These are phyloP conservation scores for Baccha elongata DNA, from an alignment of 2,888 invertebrate genomes.

Conservation along the genomic window DNA sequence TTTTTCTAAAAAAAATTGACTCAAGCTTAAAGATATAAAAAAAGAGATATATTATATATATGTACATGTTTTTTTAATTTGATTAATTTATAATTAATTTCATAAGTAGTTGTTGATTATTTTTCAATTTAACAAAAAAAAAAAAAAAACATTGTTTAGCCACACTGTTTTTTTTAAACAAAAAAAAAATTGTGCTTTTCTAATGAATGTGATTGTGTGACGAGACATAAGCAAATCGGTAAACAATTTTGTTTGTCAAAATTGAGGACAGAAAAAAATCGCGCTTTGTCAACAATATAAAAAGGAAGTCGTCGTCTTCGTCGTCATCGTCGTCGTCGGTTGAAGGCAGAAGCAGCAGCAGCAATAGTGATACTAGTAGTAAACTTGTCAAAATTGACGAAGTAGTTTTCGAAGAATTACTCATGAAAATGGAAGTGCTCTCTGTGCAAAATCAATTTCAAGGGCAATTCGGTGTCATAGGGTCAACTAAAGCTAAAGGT, in stretches of 20 bases:
- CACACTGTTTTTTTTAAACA: conserved; percentile 3
- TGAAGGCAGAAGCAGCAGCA: conserved; percentile 34
- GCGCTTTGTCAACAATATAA: conserved; percentile 58
- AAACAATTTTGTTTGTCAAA: conserved; percentile 58
- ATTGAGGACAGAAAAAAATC: conserved; percentile 63
- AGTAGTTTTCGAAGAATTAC: conserved; percentile 78
- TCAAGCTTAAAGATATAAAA: conserved; percentile 35
- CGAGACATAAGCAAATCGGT: conserved; percentile 24
- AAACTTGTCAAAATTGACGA: conserved; percentile 78
- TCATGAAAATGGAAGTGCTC: conserved; percentile 89
- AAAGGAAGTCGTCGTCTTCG: conserved; percentile 39
- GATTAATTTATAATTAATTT: conserved; percentile 54
- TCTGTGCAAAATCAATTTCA: conserved; percentile 89
- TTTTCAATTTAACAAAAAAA: conserved; percentile 57
- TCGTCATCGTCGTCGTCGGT: conserved; percentile 34
- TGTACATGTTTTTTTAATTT: conserved; percentile 61
- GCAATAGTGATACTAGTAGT: conserved; percentile 61
- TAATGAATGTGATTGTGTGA: conserved; percentile 29
- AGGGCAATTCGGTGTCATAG: conserved; percentile 87
- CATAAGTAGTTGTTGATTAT: conserved; percentile 73
- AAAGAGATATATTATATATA: conserved; percentile 62
- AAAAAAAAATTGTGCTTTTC: conserved; percentile 55
- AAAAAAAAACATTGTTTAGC: conserved; percentile 24
- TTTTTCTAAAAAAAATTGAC: conserved; percentile 53
- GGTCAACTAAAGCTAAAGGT: conserved; percentile 87